phyloP scores from a whole-genome alignment of 2,888 invertebrate species.

The Timandra comae region DNA sequence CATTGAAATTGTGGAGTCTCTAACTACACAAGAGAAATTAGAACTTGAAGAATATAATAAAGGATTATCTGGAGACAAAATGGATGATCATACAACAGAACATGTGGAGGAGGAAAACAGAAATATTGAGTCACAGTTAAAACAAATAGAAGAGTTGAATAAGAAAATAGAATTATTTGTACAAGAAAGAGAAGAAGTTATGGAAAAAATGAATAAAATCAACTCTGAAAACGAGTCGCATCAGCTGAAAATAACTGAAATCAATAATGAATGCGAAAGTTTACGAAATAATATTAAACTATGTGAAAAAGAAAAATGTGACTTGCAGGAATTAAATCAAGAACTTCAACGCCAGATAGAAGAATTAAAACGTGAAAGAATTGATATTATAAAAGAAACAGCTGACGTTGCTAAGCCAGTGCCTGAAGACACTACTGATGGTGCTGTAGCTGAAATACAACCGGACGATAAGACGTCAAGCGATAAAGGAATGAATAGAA shows the following conservation, averaged over 20 bases:
- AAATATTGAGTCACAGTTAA: slow-evolving; percentile 75
- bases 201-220: slow-evolving; percentile 81
- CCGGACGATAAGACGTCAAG: slow-evolving; percentile 53
- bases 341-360: slow-evolving; percentile 60
- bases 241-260: slow-evolving; percentile 62
- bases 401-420: slow-evolving; percentile 50
- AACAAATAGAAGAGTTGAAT: slow-evolving; percentile 80
- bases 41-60: slow-evolving; percentile 83
- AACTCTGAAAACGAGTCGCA: slow-evolving; percentile 78
- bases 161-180: slow-evolving; percentile 82
- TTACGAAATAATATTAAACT: slow-evolving; percentile 60
- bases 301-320: slow-evolving; percentile 63
- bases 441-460: slow-evolving; percentile 37
- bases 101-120: slow-evolving; percentile 52
- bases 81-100: slow-evolving; percentile 30
- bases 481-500: slow-evolving; percentile 54
- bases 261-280: slow-evolving; percentile 67
- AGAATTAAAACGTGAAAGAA: slow-evolving; percentile 56
- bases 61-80: slow-evolving; percentile 47
- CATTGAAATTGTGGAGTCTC: slow-evolving; percentile 83
- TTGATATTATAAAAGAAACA: slow-evolving; percentile 63
- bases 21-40: slow-evolving; percentile 82
- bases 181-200: slow-evolving; percentile 81
- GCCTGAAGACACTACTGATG: slow-evolving; percentile 47
- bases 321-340: slow-evolving; percentile 47